Conservation (phyloP, 1,140 invertebrate species). For the Drosophila equinoxialis region DNA sequence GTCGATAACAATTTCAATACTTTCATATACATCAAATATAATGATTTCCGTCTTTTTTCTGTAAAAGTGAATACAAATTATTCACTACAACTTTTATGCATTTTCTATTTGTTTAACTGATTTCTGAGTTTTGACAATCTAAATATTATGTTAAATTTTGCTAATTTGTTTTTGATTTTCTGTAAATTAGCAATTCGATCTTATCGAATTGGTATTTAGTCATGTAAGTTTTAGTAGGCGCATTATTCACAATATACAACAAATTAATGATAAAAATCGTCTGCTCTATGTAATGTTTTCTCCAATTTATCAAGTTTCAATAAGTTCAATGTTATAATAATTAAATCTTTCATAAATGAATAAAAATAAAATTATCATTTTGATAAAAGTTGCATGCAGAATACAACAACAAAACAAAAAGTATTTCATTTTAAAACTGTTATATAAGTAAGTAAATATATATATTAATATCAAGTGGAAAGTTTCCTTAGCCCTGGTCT, state of each 20-base stretch:
- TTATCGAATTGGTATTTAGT: slow-evolving; percentile 33
- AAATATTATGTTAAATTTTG: slow-evolving; percentile 22
- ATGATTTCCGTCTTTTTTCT: slow-evolving; percentile 7
- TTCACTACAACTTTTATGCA: slow-evolving; percentile 35
- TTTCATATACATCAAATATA: slow-evolving; percentile 39
- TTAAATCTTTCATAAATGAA: slow-evolving; percentile 47
- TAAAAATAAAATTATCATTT: slow-evolving; percentile 65
- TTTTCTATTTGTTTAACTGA: slow-evolving; percentile 45
- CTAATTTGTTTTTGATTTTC: slow-evolving; percentile 13
- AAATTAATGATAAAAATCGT: slow-evolving; percentile 3
- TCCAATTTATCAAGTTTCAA: slow-evolving; percentile 48
- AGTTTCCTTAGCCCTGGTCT: no score
- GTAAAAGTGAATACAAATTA: slow-evolving; percentile 30
- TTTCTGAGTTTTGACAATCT: slow-evolving; percentile 29
- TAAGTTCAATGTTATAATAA: slow-evolving; percentile 55
- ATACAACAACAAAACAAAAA: background rate
- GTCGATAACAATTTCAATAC: slow-evolving; percentile 46
- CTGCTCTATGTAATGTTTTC: slow-evolving; percentile 43
- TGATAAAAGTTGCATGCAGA: slow-evolving; percentile 60
- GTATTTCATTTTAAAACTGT: background rate
- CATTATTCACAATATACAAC: slow-evolving; percentile 35
- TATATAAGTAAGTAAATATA: no score
- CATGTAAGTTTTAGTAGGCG: slow-evolving; percentile 56
- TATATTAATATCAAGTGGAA: no score
- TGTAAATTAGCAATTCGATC: slow-evolving; percentile 16